Conservation (phyloP, 2,888 invertebrate species). For the Lymantria dispar region DNA sequence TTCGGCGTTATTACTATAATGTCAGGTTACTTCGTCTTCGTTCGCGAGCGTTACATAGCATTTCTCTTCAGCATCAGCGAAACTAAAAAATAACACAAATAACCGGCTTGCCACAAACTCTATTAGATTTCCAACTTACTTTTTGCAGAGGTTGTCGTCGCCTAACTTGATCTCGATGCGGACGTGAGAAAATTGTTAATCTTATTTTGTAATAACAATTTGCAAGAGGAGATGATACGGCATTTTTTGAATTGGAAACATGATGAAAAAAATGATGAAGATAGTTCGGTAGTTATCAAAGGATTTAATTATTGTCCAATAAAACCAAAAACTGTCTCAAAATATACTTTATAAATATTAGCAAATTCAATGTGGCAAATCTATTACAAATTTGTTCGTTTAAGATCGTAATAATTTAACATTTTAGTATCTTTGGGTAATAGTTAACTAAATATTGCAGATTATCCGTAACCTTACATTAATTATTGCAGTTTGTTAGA, state of each 20-base stretch:
- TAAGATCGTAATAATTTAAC: too few relatives aligned
- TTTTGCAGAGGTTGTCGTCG: slow-evolving; percentile 75
- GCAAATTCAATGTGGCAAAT: too few relatives aligned
- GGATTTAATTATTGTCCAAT: slow-evolving; percentile 26
- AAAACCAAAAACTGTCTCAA: not conserved
- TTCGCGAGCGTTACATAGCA: slow-evolving; percentile 74
- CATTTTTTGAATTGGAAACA: slow-evolving; percentile 50
- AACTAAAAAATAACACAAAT: slow-evolving; percentile 76
- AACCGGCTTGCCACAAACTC: slow-evolving; percentile 76
- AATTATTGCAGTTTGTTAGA: slow-evolving; percentile 4
- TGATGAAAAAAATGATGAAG: slow-evolving; percentile 40
- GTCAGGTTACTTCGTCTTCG: slow-evolving; percentile 71
- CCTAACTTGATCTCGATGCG: slow-evolving; percentile 74
- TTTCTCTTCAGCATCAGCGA: slow-evolving; percentile 64
- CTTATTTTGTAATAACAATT: slow-evolving; percentile 65
- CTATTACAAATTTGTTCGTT: too few relatives aligned
- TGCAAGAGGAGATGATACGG: slow-evolving; percentile 51
- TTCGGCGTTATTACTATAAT: slow-evolving; percentile 76
- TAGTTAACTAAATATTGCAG: too few relatives aligned
- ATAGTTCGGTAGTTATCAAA: slow-evolving; percentile 34
- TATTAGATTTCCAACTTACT: slow-evolving; percentile 78
- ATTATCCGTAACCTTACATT: too few relatives aligned
- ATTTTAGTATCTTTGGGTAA: too few relatives aligned
- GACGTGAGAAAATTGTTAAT: slow-evolving; percentile 76
- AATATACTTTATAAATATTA: too few relatives aligned